Percentiles rank a stretch among this genome's conserved stretches.
Conservation (phyloP, 2,797 vertebrate species). For the Sebastes paucispinis region DNA sequence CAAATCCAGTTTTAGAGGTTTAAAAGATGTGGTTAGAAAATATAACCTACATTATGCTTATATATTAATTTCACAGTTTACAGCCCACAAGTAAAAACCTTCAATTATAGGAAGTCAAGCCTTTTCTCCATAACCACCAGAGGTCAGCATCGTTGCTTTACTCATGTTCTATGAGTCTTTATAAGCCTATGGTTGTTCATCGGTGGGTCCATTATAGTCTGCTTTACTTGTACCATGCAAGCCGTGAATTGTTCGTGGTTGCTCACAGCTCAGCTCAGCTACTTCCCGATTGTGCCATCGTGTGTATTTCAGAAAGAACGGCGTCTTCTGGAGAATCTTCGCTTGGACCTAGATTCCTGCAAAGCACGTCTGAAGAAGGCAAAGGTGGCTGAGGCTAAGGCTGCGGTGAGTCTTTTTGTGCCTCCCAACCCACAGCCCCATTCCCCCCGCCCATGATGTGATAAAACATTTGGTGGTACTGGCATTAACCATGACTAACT, state of each 20-base stretch:
- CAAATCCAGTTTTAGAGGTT: neutral
- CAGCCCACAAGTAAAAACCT: neutral
- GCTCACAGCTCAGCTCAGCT: neutral
- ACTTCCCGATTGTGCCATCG: neutral
- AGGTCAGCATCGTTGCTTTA: neutral
- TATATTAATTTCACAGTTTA: neutral
- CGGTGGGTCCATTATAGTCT: too few species aligned
- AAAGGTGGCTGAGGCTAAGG: slow-evolving; percentile 90
- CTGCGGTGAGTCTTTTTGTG: slow-evolving; percentile 81
- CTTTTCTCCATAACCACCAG: neutral
- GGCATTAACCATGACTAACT: slow-evolving; percentile 38
- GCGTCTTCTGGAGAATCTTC: slow-evolving; percentile 91
- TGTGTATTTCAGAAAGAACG: slow-evolving; percentile 87
- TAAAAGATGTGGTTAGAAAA: neutral
- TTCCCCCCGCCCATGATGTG: neutral
- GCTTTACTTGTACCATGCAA: neutral
- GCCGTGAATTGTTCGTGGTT: neutral
- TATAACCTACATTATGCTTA: neutral
- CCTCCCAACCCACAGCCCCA: too few species aligned
- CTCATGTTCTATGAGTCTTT: neutral
- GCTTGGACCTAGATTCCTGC: slow-evolving; percentile 91
- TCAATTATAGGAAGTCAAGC: neutral
- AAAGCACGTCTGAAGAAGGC: slow-evolving; percentile 94
- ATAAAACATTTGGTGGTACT: neutral
- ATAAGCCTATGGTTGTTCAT: neutral